Conservation (phyloP, 2,797 vertebrate species). For the Brachyalestes nurse region DNA sequence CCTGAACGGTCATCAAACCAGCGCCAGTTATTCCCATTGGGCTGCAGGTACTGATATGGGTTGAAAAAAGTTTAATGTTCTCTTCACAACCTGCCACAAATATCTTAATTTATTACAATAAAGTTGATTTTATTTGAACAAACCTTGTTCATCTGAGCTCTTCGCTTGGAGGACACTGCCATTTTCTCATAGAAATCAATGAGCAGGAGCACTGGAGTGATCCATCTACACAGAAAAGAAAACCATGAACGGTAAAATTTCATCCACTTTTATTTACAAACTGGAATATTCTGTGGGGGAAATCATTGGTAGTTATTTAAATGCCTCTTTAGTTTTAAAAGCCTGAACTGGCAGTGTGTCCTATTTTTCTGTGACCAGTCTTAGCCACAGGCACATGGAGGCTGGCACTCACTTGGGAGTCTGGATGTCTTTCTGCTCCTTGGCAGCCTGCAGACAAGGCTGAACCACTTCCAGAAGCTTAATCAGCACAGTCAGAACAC, state of each 20-base stretch:
- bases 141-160: slow-evolving; percentile 96
- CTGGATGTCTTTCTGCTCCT: slow-evolving; percentile 96
- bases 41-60: slow-evolving; percentile 86
- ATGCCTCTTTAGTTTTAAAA: background rate
- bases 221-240: slow-evolving; percentile 82
- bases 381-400: slow-evolving; percentile 18
- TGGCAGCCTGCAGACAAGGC: slow-evolving; percentile 93
- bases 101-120: background rate
- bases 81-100: background rate
- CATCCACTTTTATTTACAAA: background rate
- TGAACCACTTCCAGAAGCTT: slow-evolving; percentile 96
- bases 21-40: slow-evolving; percentile 96
- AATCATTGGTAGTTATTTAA: background rate
- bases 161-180: slow-evolving; percentile 91
- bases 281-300: too few relatives aligned
- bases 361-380: slow-evolving; percentile 8
- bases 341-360: background rate
- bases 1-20: slow-evolving; percentile 98
- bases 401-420: slow-evolving; percentile 89
- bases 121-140: background rate
- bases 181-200: slow-evolving; percentile 98
- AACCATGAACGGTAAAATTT: background rate
- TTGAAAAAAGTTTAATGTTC: background rate
- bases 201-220: slow-evolving; percentile 92
- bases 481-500: slow-evolving; percentile 91